These are phyloP conservation scores for Gopherus flavomarginatus DNA, from an alignment of 2,113 vertebrate genomes.

Conservation along the genomic window DNA sequence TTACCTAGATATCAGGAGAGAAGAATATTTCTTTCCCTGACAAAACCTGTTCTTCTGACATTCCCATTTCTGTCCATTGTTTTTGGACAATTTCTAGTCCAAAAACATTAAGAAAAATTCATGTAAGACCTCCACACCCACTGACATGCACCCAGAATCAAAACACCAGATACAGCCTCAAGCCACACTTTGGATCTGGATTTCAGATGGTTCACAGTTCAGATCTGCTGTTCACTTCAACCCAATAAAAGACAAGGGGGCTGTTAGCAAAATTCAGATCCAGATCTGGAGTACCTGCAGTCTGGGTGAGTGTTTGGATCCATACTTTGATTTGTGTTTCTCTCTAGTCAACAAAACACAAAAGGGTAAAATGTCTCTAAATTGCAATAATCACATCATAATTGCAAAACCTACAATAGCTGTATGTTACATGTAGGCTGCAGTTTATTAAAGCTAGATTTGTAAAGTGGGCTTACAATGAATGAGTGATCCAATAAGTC, in stretches of 20 bases:
- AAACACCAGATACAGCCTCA: neutral
- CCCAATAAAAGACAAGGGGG: neutral
- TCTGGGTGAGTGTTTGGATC: neutral
- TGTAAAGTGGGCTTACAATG: constrained; percentile 7
- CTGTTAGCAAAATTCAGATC: neutral
- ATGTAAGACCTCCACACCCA: neutral
- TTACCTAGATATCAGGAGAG: neutral
- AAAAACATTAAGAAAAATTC: neutral
- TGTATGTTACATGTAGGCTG: neutral
- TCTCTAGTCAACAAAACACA: neutral
- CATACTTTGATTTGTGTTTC: neutral
- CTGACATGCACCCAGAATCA: neutral
- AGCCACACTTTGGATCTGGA: neutral
- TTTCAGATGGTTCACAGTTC: neutral
- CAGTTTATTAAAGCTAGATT: neutral
- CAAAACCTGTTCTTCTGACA: too few relatives aligned
- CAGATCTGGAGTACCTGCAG: neutral
- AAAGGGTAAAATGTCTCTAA: neutral
- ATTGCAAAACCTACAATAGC: neutral
- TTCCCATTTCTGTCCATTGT: neutral
- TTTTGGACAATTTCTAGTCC: neutral
- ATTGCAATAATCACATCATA: rapidly evolving
- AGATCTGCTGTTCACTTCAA: neutral
- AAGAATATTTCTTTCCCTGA: neutral
- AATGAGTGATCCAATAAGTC: constrained; percentile 12